phyloP scores from a whole-genome alignment of 2,797 vertebrate genomes.

The Cyprinella venusta region DNA sequence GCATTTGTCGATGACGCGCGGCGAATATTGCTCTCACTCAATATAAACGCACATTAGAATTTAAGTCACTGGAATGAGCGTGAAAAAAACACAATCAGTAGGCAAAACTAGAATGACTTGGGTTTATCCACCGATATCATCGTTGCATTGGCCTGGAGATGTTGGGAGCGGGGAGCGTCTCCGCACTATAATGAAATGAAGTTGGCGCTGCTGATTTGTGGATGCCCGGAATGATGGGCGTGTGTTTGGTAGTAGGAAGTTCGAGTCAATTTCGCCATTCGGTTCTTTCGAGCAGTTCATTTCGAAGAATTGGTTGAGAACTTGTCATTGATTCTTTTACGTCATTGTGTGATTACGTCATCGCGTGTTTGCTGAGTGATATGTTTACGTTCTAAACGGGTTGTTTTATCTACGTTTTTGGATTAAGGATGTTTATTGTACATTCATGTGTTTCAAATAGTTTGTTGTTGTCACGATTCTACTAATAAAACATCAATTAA shows the following conservation, averaged over 20 bases:
- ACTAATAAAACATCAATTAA: not conserved
- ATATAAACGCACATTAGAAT: not conserved
- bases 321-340: not conserved
- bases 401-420: not conserved
- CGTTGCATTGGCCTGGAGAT: not conserved
- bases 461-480: not conserved
- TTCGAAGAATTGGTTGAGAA: not conserved
- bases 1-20: constrained; percentile 35
- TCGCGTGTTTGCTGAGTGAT: not conserved
- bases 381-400: not conserved
- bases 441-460: not conserved
- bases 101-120: not conserved
- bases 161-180: not conserved
- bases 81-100: not conserved
- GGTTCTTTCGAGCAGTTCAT: not conserved
- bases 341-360: not conserved
- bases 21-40: not conserved
- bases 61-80: not conserved
- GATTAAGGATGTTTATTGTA: not conserved
- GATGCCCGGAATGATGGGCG: constrained; percentile 31
- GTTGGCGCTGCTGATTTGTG: constrained; percentile 27
- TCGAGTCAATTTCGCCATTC: not conserved
- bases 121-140: not conserved
- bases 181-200: constrained; percentile 20
- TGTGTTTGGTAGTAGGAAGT: not conserved